Conservation (phyloP, 1,140 invertebrate genomes). For the Bursaphelenchus mucronatus region DNA sequence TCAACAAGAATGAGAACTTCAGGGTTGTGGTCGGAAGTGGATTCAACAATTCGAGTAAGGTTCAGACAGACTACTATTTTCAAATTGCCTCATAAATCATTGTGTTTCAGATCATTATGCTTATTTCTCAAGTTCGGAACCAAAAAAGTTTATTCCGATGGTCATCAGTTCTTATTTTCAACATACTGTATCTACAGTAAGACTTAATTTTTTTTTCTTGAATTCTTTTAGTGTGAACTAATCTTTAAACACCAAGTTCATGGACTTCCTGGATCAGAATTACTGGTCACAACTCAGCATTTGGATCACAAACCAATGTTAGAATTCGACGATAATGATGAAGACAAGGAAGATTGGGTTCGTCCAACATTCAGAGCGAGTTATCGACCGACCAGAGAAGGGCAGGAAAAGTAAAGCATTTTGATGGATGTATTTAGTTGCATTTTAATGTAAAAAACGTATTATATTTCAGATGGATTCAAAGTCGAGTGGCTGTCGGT, state of each 20-base stretch:
- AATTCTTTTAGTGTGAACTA: slow-evolving; percentile 36
- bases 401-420: slow-evolving; percentile 31
- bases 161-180: slow-evolving; percentile 45
- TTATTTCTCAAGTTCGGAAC: slow-evolving; percentile 24
- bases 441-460: slow-evolving; percentile 25
- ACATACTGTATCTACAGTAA: slow-evolving; percentile 37
- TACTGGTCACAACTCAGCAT: slow-evolving; percentile 46
- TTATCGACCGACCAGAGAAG: slow-evolving; percentile 28
- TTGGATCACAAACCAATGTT: slow-evolving; percentile 18
- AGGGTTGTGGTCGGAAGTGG: slow-evolving; percentile 41
- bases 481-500: slow-evolving; percentile 37
- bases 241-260: slow-evolving; percentile 36
- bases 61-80: not conserved
- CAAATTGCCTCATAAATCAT: slow-evolving; percentile 6
- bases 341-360: slow-evolving; percentile 41
- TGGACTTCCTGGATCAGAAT: slow-evolving; percentile 36
- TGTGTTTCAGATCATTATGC: slow-evolving; percentile 45
- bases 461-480: slow-evolving; percentile 38
- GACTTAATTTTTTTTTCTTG: not conserved
- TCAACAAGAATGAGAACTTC: slow-evolving; percentile 26
- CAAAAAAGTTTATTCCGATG: slow-evolving; percentile 36
- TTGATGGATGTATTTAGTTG: not conserved
- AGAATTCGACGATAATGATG: not conserved
- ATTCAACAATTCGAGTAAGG: slow-evolving; percentile 37
- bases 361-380: slow-evolving; percentile 43